Evolutionary conservation across 92 coral and sea anemone species (phyloP), one percentile per base, ranked within the genome.

Genomic region (Porites divaricata): DNA sequence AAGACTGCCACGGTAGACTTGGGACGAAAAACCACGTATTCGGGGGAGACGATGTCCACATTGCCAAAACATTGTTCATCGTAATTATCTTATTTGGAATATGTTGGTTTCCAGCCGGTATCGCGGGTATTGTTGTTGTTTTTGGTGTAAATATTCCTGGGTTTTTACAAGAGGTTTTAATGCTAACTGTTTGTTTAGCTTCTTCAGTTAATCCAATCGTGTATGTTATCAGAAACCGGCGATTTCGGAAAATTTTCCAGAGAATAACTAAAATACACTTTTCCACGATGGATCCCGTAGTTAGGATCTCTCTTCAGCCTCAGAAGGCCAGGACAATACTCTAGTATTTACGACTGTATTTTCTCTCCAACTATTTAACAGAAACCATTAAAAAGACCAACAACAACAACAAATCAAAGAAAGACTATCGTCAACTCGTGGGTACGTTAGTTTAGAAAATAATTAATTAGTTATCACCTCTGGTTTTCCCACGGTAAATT

Each of bases 61-160:
- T 80, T 45, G 84, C 84, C 0, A 80, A 80, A 53, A 80, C 76
- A 16, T 35, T 80, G 35, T 67, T 80, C 53, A 56, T 80, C 35
- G 84, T 68, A 26, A 68, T 80, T 69, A 67, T 26, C 16, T 68
- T 80, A n/a, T 80, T 80, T 68, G 84, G 75, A 67, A 12, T 80
- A 4, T 67, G 84, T 26, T 80, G 84, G 84, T 80, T 80, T 68
- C 84, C 84, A 12, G 28, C 84, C 53, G 84, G 67, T 25, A 28
- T 80, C 10, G 45, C 67, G 13, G 76, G 76, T 19, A 51, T 80
- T 25, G 25, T 80, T 3, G 51, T 50, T 17, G 65, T 23, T 23
- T 66, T 26, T 53, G 83, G 65, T 51, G 59, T 23, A 23, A 64
- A 22, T 20, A 26, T 79, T 79, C 66, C 75, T 79, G 75, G 65